Percentiles rank a stretch among this genome's conserved stretches.
phyloP scores from a whole-genome alignment of 2,888 invertebrate species.

The Cepaea hortensis region DNA sequence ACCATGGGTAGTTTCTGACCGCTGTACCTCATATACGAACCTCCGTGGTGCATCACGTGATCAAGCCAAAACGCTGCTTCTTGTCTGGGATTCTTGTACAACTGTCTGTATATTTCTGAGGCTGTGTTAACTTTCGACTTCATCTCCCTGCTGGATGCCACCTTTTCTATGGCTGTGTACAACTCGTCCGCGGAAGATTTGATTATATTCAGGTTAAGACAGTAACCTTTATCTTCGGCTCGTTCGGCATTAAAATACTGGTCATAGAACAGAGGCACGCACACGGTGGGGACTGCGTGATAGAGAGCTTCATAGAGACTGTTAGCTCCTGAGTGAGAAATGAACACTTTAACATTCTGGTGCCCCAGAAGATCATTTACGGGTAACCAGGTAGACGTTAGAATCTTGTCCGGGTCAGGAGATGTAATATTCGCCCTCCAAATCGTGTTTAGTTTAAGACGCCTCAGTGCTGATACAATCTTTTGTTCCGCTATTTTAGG shows the following conservation, averaged over 20 bases:
- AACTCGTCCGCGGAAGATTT: background rate
- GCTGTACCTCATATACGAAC: conserved; percentile 27
- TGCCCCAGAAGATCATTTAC: conserved; percentile 55
- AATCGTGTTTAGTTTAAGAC: background rate
- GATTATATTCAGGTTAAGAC: background rate
- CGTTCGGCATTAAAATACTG: background rate
- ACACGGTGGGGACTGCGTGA: conserved; percentile 61
- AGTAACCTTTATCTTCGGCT: background rate
- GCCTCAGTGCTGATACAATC: background rate
- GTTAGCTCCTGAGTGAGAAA: conserved; percentile 58
- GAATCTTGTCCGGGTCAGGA: conserved; percentile 49
- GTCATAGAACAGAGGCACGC: conserved; percentile 48
- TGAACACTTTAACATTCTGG: background rate
- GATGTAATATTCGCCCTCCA: conserved; percentile 36
- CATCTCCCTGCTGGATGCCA: background rate
- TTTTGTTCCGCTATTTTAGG: background rate
- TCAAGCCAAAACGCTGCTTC: conserved; percentile 31
- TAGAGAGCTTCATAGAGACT: conserved; percentile 61
- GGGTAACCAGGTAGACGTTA: conserved; percentile 56
- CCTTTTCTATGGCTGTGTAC: background rate
- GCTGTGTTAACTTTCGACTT: conserved; percentile 2
- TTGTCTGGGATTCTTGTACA: conserved; percentile 26
- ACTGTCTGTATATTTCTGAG: conserved; percentile 14
- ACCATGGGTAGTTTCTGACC: conserved; percentile 23
- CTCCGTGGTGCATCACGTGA: conserved; percentile 26